A percentile compares a stretch with the other conserved stretches of the same genome.
Conservation (phyloP, 2,113 vertebrate species). For the Sigmodon hispidus region DNA sequence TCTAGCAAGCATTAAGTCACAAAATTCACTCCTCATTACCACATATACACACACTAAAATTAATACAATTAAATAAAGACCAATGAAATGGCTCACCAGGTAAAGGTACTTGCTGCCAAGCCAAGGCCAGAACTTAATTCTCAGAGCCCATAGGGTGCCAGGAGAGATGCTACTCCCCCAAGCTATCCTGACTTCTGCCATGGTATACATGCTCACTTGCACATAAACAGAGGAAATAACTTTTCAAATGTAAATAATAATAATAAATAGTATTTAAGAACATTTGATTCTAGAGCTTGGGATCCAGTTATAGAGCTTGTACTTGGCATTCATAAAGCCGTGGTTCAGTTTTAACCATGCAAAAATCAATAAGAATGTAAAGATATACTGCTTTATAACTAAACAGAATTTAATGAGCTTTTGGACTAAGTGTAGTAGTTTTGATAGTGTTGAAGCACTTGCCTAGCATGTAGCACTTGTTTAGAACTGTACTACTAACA, state of each 20-base stretch:
- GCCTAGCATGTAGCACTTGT: background rate
- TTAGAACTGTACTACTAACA: background rate
- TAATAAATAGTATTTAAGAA: slow-evolving; percentile 13
- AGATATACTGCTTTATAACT: slow-evolving; percentile 11
- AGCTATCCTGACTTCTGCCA: background rate
- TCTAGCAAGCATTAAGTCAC: background rate
- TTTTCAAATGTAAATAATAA: background rate
- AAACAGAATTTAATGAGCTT: slow-evolving; percentile 18
- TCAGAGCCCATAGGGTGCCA: background rate
- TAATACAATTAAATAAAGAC: background rate
- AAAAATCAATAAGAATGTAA: background rate
- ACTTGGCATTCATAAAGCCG: background rate
- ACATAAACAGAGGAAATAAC: background rate
- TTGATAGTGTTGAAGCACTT: background rate
- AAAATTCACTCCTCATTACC: background rate
- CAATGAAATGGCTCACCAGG: background rate
- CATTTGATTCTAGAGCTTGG: background rate
- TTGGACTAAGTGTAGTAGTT: background rate
- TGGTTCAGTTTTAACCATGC: background rate
- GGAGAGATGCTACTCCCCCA: background rate
- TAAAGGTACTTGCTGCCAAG: background rate
- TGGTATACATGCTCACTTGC: background rate
- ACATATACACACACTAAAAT: background rate
- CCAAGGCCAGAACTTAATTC: background rate
- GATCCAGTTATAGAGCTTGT: background rate